Conservation (phyloP, 2,113 vertebrate species). For the Paramormyrops kingsleyae region DNA sequence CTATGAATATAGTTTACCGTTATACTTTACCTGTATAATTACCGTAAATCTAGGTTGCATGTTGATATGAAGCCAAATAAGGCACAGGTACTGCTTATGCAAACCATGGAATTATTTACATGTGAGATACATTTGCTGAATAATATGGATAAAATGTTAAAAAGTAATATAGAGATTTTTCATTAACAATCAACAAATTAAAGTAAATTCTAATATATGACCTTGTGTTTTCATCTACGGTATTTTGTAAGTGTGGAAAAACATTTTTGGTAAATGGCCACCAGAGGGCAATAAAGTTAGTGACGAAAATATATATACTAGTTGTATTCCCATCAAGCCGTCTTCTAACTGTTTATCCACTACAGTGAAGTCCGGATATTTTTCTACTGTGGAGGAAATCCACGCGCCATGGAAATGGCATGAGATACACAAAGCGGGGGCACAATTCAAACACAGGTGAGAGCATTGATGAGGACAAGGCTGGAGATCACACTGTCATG, state of each 20-base stretch:
- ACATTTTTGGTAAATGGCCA: not conserved
- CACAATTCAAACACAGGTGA: not conserved
- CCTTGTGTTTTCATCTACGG: not conserved
- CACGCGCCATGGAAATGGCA: not conserved
- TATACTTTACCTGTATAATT: not conserved
- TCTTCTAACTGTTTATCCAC: not conserved
- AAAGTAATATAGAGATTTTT: not conserved
- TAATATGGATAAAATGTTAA: not conserved
- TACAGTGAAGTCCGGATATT: not conserved
- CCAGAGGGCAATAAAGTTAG: constrained; percentile 8
- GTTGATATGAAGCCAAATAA: not conserved
- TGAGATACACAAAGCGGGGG: not conserved
- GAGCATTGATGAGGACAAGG: no score
- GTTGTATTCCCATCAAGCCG: not conserved
- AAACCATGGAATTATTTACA: not conserved
- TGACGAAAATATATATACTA: not conserved
- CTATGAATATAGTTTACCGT: not conserved
- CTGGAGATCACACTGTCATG: no score
- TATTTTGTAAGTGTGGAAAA: not conserved
- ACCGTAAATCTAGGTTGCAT: not conserved
- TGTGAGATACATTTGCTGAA: not conserved
- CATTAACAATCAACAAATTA: not conserved
- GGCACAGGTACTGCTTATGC: not conserved
- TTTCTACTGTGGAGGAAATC: not conserved
- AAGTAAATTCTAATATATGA: not conserved